Conservation (phyloP, 2,888 invertebrate genomes). For the Cataglyphis cursor region DNA sequence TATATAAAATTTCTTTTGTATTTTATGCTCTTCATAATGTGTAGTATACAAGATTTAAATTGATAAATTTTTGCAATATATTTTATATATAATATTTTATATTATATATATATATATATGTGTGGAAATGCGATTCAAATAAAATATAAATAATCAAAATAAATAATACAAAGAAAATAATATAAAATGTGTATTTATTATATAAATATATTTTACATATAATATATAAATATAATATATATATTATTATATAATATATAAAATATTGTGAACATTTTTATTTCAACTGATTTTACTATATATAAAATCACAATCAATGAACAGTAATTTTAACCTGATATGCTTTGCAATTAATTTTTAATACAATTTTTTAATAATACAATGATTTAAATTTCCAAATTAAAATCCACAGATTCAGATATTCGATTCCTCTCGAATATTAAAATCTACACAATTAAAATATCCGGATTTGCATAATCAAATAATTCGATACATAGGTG, state of each 20-base stretch:
- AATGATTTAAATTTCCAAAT: neutral
- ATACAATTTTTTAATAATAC: no score
- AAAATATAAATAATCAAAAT: neutral
- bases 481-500: neutral
- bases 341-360: neutral
- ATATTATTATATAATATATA: neutral
- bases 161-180: neutral
- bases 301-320: neutral
- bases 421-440: neutral
- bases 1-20: neutral
- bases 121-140: neutral
- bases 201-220: neutral
- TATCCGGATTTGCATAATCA: neutral
- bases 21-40: no score
- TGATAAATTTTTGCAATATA: neutral
- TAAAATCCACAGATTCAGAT: neutral
- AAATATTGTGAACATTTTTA: neutral
- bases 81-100: neutral
- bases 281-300: neutral
- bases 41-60: neutral
- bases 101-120: no score
- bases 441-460: neutral
- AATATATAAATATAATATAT: neutral
- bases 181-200: neutral
- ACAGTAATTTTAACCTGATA: neutral